Conservation (phyloP, 2,797 vertebrate species). For the Carapus acus region DNA sequence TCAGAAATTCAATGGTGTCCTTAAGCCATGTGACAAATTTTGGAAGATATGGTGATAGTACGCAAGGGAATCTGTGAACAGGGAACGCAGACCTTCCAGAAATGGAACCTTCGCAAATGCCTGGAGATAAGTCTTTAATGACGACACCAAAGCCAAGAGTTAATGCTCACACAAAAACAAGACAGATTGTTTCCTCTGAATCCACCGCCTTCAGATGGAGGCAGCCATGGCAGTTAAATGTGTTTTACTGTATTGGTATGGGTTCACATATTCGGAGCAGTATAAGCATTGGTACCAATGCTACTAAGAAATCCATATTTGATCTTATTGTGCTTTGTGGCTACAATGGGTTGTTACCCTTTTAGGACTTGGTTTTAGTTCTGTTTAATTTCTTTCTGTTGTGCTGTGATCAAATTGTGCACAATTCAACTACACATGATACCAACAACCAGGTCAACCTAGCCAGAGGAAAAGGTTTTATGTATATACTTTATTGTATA, state of each 20-base stretch:
- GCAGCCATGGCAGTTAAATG: no score
- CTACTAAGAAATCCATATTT: slow-evolving; percentile 13
- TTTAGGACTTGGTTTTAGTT: not conserved
- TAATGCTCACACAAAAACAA: slow-evolving; percentile 40
- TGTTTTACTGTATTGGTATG: no score
- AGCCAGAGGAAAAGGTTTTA: no score
- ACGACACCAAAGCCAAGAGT: slow-evolving; percentile 42
- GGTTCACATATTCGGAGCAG: slow-evolving; percentile 32
- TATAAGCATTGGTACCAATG: no score
- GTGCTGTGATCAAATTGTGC: no score
- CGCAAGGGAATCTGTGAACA: slow-evolving; percentile 35
- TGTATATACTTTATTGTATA: no score
- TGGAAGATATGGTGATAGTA: slow-evolving; percentile 32
- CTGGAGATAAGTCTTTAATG: slow-evolving; percentile 50
- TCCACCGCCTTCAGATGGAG: slow-evolving; percentile 32
- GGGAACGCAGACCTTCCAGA: slow-evolving; percentile 41
- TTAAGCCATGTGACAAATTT: slow-evolving; percentile 40
- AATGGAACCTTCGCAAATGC: slow-evolving; percentile 43
- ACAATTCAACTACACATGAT: no score
- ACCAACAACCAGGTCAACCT: no score
- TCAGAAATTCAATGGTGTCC: slow-evolving; percentile 28
- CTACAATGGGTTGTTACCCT: not conserved
- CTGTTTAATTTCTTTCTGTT: not conserved
- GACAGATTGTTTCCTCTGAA: slow-evolving; percentile 40
- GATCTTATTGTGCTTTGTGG: not conserved